These are phyloP conservation scores for Drosophila lacteicornis DNA, from an alignment of 1,140 invertebrate species.

Conservation along the genomic window DNA sequence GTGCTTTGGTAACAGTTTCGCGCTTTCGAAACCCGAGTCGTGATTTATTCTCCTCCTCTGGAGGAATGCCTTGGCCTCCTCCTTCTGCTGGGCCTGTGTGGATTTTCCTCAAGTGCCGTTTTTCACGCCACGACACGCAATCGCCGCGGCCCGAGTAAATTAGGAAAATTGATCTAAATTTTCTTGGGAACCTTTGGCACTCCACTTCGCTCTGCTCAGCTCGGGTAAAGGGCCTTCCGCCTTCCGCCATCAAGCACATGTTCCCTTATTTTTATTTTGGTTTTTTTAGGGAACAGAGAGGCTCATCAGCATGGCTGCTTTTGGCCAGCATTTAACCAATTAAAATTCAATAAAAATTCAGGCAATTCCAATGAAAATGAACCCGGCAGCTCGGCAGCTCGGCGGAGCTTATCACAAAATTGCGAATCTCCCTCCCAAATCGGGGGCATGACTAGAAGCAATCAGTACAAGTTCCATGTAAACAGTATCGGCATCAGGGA, in stretches of 20 bases:
- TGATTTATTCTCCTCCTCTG: constrained; percentile 65
- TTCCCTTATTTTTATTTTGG: neutral
- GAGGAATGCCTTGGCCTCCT: constrained; percentile 23
- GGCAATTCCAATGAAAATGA: constrained; percentile 78
- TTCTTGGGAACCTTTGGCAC: constrained; percentile 79
- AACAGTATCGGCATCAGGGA: constrained; percentile 71
- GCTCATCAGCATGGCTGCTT: constrained; percentile 6
- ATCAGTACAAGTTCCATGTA: constrained; percentile 85
- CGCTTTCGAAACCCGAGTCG: constrained; percentile 83
- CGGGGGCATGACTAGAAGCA: constrained; percentile 84
- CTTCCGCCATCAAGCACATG: constrained; percentile 19
- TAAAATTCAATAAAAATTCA: constrained; percentile 81
- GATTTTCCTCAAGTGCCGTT: constrained; percentile 73
- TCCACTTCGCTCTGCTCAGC: constrained; percentile 7
- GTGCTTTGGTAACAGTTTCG: constrained; percentile 83
- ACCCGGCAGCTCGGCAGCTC: constrained; percentile 2
- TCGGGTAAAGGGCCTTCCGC: neutral
- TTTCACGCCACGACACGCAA: constrained; percentile 83
- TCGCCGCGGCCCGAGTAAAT: constrained; percentile 78
- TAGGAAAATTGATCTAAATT: constrained; percentile 84
- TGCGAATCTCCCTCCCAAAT: constrained; percentile 66
- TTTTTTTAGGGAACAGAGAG: too few species aligned
- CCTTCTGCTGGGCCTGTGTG: constrained; percentile 18
- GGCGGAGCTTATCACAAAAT: constrained; percentile 64
- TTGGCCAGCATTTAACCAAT: constrained; percentile 47